phyloP scores from a whole-genome alignment of 2,113 vertebrate genomes.

The Tragelaphus scriptus region DNA sequence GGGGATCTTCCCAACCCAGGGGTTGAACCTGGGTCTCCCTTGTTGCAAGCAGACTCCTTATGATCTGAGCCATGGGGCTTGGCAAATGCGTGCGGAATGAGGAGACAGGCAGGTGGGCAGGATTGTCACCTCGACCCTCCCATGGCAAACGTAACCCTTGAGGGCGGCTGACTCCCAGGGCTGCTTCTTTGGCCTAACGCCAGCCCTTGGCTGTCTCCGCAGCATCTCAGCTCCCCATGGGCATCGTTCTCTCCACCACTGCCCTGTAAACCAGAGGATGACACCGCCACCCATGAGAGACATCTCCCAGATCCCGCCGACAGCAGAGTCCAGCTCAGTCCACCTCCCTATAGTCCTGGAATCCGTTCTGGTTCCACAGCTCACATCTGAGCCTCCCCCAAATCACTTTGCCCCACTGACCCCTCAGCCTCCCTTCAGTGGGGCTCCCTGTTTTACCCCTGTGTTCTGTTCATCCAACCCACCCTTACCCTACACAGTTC shows the following conservation, averaged over 20 bases:
- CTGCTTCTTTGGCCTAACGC: neutral
- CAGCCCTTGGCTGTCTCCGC: neutral
- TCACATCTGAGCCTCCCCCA: neutral
- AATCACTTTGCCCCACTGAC: too few species aligned
- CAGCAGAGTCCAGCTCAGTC: neutral
- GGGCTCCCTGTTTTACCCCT: neutral
- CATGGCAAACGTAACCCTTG: neutral
- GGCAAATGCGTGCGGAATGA: neutral
- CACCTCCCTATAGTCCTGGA: neutral
- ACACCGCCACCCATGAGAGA: neutral
- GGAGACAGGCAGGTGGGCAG: neutral
- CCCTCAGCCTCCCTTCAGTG: neutral
- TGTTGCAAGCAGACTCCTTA: neutral
- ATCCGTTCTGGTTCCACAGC: accelerated
- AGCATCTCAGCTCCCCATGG: neutral
- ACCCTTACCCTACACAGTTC: neutral
- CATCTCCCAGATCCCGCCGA: neutral
- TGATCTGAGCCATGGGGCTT: neutral
- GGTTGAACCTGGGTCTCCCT: neutral
- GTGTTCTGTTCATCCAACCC: neutral
- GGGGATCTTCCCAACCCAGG: neutral
- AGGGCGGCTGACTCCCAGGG: neutral
- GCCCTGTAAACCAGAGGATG: neutral
- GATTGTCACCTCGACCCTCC: neutral
- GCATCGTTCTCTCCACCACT: neutral